Evolutionary conservation across 2,113 vertebrate species (phyloP), one percentile per base, ranked within the genome.

Genomic region (Paracanthobrama guichenoti): DNA sequence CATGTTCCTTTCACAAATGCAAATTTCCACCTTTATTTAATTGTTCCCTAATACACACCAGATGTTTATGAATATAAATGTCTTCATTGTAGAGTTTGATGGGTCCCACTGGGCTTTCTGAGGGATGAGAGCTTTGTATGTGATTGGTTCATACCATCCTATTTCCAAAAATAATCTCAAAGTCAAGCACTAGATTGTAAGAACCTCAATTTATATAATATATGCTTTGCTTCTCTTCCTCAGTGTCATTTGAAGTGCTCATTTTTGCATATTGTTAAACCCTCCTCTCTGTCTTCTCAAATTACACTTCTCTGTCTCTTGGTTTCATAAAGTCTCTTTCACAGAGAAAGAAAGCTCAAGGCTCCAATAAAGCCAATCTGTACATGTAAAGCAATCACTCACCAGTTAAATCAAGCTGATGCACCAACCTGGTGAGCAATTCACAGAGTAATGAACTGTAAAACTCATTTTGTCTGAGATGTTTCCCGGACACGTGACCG

Each of bases 391-490:
- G 79, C 79, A 69, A 60, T 42, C 35, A 82, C 66, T 62, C 86
- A 85, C 18, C 74, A 46, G 74, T 1, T 86, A 48, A 83, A 88
- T 85, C 79, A 67, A 85, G 57, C 57, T 59, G 24, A 55, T 81
- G 74, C 88, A 82, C 88, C 86, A 86, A 86, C 82, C 75, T 87
- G 82, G 57, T 86, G 75, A 84, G 74, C 77, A 71, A 18, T 86
- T 87, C 6, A 22, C 10, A 24, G 50, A 83, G 71, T 86, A 92
- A 88, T 72, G 69, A 73, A 82, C 46, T 2, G 88, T 76, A 87
- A 90, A 87, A 88, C 28, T 31, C 14, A 81, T 42, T 64, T 60
- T 69, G 48, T 11, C 50, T 16, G 3, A 72, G 72, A 59, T 28
- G 28, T 78, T 87, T 84, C 69, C 59, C 44, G 64, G 57, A 35